Evolutionary conservation across 2,888 invertebrate species (phyloP), one percentile per base, ranked within the genome.

Genomic region (Lycocerus yunnanus): DNA sequence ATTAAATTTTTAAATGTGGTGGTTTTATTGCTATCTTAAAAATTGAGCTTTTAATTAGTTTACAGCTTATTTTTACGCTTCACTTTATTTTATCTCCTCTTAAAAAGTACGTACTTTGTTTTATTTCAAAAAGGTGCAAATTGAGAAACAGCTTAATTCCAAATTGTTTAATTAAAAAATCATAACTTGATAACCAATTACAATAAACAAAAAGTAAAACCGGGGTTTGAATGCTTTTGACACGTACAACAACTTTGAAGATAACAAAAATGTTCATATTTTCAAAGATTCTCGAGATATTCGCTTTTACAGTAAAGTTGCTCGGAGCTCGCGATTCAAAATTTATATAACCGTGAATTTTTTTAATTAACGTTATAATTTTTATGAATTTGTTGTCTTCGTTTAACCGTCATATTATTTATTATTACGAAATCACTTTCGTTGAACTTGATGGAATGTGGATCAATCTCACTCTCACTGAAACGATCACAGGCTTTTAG

Each of bases 401-500:
- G 5, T 43, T 43, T n/a, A 43, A 43, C 43, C 70, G 70, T 74
- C 15, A 18, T 66, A 18, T 60, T 60, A 60, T 20, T 27, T 15
- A 24, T 24, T 15, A 59, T 74, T 74, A 66, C 67, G 15, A 60
- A 74, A 71, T 74, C 68, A 74, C 74, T 74, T 74, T 74, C 74
- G 65, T 58, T 74, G 69, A 70, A 67, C 69, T 58, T 60, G 70
- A 58, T 13, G 68, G 68, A 71, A 74, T 74, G 71, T 71, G 58
- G 74, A 68, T 71, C 71, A 67, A 71, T 43, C 71, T 74, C 74
- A 61, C 74, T 74, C 74, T 74, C 74, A 70, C 74, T 74, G 20
- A n/a, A 14, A 27, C 73, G 24, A 24, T 72, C 71, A 72, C 71
- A 61, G 13, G 43, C 13, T 10, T 13, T 59, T 27, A n/a, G n/a